Conservation (phyloP, 1,140 invertebrate genomes). For the Drosophila sucinea region DNA sequence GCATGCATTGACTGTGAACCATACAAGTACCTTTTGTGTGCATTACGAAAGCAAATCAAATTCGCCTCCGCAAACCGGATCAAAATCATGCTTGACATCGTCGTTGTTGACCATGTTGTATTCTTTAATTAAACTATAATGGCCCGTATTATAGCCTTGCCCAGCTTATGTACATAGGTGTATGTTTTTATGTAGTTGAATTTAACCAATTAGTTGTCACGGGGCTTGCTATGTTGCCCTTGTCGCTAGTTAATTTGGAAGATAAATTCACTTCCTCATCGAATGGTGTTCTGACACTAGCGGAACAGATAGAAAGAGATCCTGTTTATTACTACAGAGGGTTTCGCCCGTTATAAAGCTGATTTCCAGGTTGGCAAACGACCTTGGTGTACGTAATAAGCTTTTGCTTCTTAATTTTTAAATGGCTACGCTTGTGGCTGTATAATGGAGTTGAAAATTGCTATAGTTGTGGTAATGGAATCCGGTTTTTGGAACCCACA, state of each 20-base stretch:
- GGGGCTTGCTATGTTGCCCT: not conserved
- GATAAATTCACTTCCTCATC: slow-evolving; percentile 37
- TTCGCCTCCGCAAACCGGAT: slow-evolving; percentile 8
- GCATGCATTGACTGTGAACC: slow-evolving; percentile 34
- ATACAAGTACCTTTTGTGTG: slow-evolving; percentile 19
- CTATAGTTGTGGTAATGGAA: slow-evolving; percentile 44
- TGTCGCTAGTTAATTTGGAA: slow-evolving; percentile 15
- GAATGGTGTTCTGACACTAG: not conserved
- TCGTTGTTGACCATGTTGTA: slow-evolving; percentile 7
- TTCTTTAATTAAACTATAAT: slow-evolving; percentile 16
- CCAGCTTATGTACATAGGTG: not conserved
- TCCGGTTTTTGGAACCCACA: slow-evolving; percentile 54
- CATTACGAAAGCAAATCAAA: slow-evolving; percentile 52
- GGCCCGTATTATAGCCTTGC: not conserved
- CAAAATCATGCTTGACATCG: slow-evolving; percentile 1
- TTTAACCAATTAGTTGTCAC: not conserved
- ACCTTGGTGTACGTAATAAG: slow-evolving; percentile 41
- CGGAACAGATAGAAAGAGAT: slow-evolving; percentile 24
- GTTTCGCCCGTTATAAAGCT: slow-evolving; percentile 4
- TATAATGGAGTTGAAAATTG: slow-evolving; percentile 26
- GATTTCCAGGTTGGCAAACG: slow-evolving; percentile 37
- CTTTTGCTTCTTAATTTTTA: slow-evolving; percentile 38
- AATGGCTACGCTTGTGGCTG: slow-evolving; percentile 22
- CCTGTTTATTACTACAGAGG: slow-evolving; percentile 9
- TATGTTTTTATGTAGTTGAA: not conserved